These are phyloP conservation scores for Enteromius trimaculatus DNA, from an alignment of 2,797 vertebrate genomes.

Conservation along the genomic window DNA sequence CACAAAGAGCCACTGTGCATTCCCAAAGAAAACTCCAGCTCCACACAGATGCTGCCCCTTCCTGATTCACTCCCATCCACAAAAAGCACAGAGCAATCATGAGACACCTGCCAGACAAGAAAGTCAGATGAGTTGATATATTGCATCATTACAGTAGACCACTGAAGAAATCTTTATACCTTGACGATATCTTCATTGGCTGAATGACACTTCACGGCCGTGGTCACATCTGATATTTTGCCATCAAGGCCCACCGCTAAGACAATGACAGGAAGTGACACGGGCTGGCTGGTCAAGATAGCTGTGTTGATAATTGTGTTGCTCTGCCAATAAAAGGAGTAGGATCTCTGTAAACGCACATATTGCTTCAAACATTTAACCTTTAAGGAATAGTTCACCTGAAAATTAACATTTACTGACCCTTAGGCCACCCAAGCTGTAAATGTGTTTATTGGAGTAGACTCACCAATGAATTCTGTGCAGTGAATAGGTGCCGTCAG, in stretches of 20 bases:
- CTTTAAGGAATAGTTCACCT: neutral
- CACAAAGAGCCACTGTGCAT: slow-evolving; percentile 69
- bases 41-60: slow-evolving; percentile 71
- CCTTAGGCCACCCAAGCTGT: neutral
- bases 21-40: slow-evolving; percentile 74
- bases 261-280: slow-evolving; percentile 74
- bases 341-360: neutral
- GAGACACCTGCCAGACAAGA: slow-evolving; percentile 68
- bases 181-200: slow-evolving; percentile 73
- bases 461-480: neutral
- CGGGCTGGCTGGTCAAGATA: slow-evolving; percentile 71
- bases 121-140: slow-evolving; percentile 7
- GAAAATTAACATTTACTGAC: neutral
- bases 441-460: neutral
- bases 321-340: slow-evolving; percentile 64
- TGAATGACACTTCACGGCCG: slow-evolving; percentile 74
- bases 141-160: neutral
- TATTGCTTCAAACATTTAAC: neutral
- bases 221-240: slow-evolving; percentile 73
- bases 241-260: slow-evolving; percentile 69
- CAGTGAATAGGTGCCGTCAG: neutral
- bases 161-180: slow-evolving; percentile 55
- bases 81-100: slow-evolving; percentile 73
- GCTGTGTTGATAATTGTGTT: slow-evolving; percentile 78
- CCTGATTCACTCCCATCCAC: slow-evolving; percentile 80